Percentiles rank a stretch among this genome's conserved stretches.
Conservation (phyloP, 2,113 vertebrate genomes). For the Trematocara stigmaticum region DNA sequence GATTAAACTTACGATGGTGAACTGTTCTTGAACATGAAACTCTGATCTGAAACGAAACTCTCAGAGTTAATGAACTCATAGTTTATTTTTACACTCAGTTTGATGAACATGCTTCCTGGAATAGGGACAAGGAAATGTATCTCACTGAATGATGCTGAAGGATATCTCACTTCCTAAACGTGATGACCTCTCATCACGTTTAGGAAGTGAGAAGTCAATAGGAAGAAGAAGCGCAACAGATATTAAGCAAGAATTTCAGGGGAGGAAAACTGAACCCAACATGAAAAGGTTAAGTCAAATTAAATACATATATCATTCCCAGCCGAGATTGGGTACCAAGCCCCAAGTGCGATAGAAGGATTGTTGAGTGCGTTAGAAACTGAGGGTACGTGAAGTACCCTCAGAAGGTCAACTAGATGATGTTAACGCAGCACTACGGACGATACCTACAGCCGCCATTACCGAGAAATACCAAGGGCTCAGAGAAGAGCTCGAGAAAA, state of each 20-base stretch:
- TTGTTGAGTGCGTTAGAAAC: background rate
- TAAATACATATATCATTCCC: background rate
- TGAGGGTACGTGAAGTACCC: background rate
- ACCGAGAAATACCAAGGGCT: background rate
- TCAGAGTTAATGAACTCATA: background rate
- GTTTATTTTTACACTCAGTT: background rate
- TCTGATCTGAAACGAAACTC: background rate
- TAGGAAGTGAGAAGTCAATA: background rate
- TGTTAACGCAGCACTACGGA: background rate
- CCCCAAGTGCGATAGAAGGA: background rate
- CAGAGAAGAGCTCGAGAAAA: background rate
- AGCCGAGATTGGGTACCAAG: background rate
- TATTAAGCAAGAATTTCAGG: background rate
- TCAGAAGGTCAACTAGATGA: background rate
- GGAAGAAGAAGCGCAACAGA: background rate
- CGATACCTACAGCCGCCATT: background rate
- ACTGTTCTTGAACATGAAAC: accelerated
- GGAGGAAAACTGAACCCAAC: background rate
- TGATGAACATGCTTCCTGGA: background rate
- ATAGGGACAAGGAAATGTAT: background rate
- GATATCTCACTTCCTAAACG: background rate
- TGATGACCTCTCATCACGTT: background rate
- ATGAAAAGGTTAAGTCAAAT: background rate
- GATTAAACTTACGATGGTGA: accelerated
- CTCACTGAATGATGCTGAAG: background rate